These are phyloP conservation scores for Papilio glaucus DNA, from an alignment of 1,140 invertebrate species.

Conservation along the genomic window DNA sequence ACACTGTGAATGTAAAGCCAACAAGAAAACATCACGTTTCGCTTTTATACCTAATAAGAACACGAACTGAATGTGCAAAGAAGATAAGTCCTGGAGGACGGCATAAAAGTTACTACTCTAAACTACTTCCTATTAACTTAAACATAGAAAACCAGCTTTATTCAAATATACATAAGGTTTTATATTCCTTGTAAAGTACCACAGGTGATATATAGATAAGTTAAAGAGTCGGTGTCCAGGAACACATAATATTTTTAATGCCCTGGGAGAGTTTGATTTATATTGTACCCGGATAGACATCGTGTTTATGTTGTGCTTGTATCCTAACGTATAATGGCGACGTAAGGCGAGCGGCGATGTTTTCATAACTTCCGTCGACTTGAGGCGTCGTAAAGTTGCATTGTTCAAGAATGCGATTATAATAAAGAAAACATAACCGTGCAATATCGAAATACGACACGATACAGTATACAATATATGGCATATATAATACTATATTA, in stretches of 20 bases:
- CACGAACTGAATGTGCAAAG: conserved; percentile 36
- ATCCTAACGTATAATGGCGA: conserved; percentile 55
- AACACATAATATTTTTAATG: conserved; percentile 44
- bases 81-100: conserved; percentile 34
- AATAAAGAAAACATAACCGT: conserved; percentile 51
- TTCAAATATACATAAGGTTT: conserved; percentile 1
- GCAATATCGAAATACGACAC: conserved; percentile 26
- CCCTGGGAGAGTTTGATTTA: conserved; percentile 45
- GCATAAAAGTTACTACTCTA: conserved; percentile 24
- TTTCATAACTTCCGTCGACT: conserved; percentile 69
- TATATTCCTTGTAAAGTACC: background rate
- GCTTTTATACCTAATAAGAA: conserved; percentile 38
- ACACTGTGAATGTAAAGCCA: conserved; percentile 34
- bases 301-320: conserved; percentile 55
- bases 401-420: conserved; percentile 64
- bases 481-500: background rate
- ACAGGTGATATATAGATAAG: conserved; percentile 26
- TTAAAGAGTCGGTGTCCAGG: conserved; percentile 40
- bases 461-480: background rate
- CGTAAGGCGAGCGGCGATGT: conserved; percentile 60
- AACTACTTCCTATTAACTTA: conserved; percentile 24
- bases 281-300: conserved; percentile 38
- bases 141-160: background rate
- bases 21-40: conserved; percentile 37
- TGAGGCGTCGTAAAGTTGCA: conserved; percentile 58